A percentile compares a stretch with the other conserved stretches of the same genome.
Conservation (phyloP, 2,113 vertebrate species). For the Mastomys natalensis region DNA sequence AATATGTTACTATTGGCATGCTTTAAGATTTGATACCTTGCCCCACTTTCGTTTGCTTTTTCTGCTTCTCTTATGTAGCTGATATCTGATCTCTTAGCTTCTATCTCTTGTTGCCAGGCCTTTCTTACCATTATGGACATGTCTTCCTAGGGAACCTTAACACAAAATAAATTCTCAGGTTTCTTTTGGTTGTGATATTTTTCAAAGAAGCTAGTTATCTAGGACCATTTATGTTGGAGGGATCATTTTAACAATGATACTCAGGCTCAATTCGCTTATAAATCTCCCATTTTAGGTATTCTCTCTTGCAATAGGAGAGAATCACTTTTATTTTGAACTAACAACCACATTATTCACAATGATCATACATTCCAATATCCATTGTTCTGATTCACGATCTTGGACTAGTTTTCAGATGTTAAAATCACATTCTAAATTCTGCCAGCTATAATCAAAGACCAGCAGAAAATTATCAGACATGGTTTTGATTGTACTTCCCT, state of each 20-base stretch:
- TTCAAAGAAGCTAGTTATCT: background rate
- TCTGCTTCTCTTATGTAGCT: background rate
- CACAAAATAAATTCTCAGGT: background rate
- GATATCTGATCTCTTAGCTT: background rate
- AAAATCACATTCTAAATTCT: background rate
- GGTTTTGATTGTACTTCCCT: background rate
- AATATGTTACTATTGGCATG: background rate
- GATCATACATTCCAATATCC: background rate
- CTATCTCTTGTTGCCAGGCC: background rate
- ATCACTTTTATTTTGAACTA: background rate
- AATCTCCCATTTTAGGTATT: background rate
- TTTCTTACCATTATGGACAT: background rate
- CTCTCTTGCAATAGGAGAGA: background rate
- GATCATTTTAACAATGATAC: background rate
- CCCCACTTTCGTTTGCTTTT: background rate
- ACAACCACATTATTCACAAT: background rate
- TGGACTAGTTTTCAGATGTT: conserved; percentile 34
- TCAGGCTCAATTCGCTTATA: background rate
- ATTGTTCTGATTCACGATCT: background rate
- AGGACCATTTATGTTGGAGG: background rate
- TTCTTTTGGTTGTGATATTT: background rate
- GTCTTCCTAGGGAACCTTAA: background rate
- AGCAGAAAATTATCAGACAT: background rate
- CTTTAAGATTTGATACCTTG: background rate
- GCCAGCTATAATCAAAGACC: background rate